Evolutionary conservation across 35 echinoderm and acorn worm species (phyloP).

Genomic region (Patiria miniata): DNA sequence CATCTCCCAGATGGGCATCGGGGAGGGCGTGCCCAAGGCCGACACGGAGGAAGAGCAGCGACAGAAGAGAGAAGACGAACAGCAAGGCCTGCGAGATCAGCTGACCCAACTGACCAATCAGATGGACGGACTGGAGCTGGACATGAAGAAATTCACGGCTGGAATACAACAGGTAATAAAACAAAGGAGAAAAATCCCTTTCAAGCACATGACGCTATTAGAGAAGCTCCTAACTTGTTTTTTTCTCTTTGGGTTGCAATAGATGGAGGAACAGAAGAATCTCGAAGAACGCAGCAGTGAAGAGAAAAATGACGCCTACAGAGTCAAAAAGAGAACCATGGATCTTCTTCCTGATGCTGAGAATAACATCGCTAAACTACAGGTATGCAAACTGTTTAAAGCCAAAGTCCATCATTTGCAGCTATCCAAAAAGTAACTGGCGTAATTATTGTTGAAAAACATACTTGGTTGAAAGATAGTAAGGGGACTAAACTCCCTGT

Average conservation of each 20-base stretch:
- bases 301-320: slow-evolving; percentile 68
- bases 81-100: slow-evolving; percentile 63
- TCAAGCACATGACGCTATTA: no score
- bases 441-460: no score
- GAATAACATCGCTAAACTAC: slow-evolving; percentile 88
- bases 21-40: slow-evolving; percentile 76
- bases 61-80: slow-evolving; percentile 87
- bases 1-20: slow-evolving; percentile 85
- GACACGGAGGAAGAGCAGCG: slow-evolving; percentile 88
- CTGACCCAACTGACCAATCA: slow-evolving; percentile 66
- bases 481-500: no score
- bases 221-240: no score
- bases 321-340: slow-evolving; percentile 94
- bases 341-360: slow-evolving; percentile 96
- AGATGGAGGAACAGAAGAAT: slow-evolving; percentile 82
- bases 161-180: slow-evolving; percentile 75
- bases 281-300: slow-evolving; percentile 44
- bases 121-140: slow-evolving; percentile 75
- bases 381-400: slow-evolving; percentile 59
- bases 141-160: slow-evolving; percentile 84
- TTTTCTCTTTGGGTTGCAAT: not conserved
- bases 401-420: no score
- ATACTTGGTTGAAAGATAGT: no score
- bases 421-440: no score
- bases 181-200: not conserved